Evolutionary conservation across 2,888 invertebrate species (phyloP), one percentile per base, ranked within the genome.

Genomic region (Athalia cordata): DNA sequence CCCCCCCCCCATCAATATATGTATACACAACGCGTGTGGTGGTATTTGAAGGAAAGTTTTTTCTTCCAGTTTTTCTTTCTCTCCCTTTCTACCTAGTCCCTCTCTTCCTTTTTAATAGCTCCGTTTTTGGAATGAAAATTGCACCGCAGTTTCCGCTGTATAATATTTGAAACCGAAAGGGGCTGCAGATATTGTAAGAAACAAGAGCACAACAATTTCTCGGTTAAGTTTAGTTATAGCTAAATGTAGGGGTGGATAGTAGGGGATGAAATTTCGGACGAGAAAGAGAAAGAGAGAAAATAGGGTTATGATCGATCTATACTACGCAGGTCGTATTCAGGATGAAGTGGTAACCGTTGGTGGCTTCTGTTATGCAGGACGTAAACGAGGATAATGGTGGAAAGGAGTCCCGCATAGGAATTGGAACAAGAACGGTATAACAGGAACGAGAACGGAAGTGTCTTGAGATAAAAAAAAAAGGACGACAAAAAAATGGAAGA

Each of bases 301-400:
- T 29, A 29, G 29, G 29, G 29, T 29, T 29, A 59, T 72, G 72
- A 72, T 72, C 72, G 72, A 72, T 72, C 72, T 72, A 59, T 72
- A n/a, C 59, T 59, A 72, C 72, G 72, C 57, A 72, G 43, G 59
- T 50, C 59, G 57, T 57, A 59, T 72, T 47, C 72, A 45, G 72
- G 72, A 72, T 72, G 72, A 72, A 72, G 72, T 59, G 72, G 72
- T 72, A 72, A 72, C 72, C 59, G 72, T 45, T 72, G 59, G 72
- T 57, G 47, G 72, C 59, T 13, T 47, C 59, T 72, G 59, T 72
- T 29, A 29, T 29, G 29, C 29, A 29, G 72, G 72, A 59, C 72
- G 72, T 72, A 72, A 72, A 59, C 72, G 72, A 72, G 72, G 72
- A 72, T 72, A 72, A 72, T 47, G 72, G 57, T 45, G 72, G 72